Percentiles rank a stretch among this genome's conserved stretches.
Evolutionary conservation across 2,797 vertebrate species (phyloP).

Genomic region (Brotula barbata): DNA sequence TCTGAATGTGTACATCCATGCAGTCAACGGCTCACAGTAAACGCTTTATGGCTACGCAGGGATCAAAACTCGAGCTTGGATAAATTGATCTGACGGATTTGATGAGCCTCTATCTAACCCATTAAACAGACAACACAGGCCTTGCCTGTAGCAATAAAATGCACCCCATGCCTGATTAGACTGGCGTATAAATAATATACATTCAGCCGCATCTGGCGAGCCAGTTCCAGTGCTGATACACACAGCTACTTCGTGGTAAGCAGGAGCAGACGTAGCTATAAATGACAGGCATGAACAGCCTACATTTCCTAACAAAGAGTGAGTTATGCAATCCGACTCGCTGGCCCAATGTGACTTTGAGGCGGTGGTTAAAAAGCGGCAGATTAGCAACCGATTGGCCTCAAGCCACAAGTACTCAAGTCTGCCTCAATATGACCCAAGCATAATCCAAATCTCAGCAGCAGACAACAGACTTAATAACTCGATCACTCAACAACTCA

Average conservation of each 20-base stretch:
- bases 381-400: constrained; percentile 69
- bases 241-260: constrained; percentile 39
- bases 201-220: constrained; percentile 6
- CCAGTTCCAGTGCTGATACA: constrained; percentile 48
- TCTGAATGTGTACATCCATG: neutral
- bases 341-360: constrained; percentile 66
- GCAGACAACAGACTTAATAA: constrained; percentile 58
- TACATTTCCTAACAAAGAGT: constrained; percentile 66
- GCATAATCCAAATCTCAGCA: constrained; percentile 59
- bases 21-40: neutral
- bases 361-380: constrained; percentile 69
- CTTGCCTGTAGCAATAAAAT: constrained; percentile 54
- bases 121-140: constrained; percentile 61
- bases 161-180: constrained; percentile 44
- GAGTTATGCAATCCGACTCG: constrained; percentile 69
- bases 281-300: constrained; percentile 47
- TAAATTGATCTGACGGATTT: constrained; percentile 59
- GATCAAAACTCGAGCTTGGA: constrained; percentile 22
- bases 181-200: constrained; percentile 58
- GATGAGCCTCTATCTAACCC: constrained; percentile 65
- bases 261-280: constrained; percentile 28
- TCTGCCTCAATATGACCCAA: constrained; percentile 65
- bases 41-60: constrained; percentile 19
- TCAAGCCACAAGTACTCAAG: constrained; percentile 49
- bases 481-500: constrained; percentile 50